Base-by-base conservation (phyloP, 1,140 invertebrate species). In the Notospermus geniculatus region DNA sequence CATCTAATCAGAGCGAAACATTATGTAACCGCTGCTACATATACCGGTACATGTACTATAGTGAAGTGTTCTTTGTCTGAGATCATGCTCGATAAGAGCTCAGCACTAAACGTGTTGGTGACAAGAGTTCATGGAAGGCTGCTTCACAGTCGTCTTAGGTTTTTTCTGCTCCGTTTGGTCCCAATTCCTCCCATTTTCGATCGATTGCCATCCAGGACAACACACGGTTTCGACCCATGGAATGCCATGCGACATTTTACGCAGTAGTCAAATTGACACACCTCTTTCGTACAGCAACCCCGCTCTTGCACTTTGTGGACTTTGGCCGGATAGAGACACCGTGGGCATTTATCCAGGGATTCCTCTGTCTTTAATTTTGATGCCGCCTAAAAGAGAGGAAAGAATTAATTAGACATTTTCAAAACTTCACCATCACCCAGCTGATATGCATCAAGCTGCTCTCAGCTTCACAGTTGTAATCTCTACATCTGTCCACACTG, bases 141-240 rank as follows among this genome's bases (percentile, higher is more conserved):
- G n/a, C n/a, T n/a, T 43, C 46, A 50, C n/a, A 50, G n/a, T 50
- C 46, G n/a, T 50, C 46, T 19, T n/a, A 50, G n/a, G n/a, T 50
- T 50, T 27, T 50, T 50, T n/a, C n/a, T 50, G 46, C 46, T 50
- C 46, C 25, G n/a, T 27, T 50, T 50, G 4, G 46, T 50, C 19
- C 5, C 46, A 5, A 50, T n/a, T 5, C 46, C 46, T 5, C 46
- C 46, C 19, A 27, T 50, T n/a, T 19, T 23, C n/a, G 46, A 7
- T n/a, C 25, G n/a, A 19, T 19, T 27, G 5, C 19, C 46, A 5
- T 19, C 25, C 4, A 50, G 5, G 19, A 50, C 46, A 5, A n/a
- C 4, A 50, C 46, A 50, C 5, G 46, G 46, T 50, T 50, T 27
- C 9, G 46, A 19, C 4, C 46, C 46, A 27, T 50, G 46, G n/a